Evolutionary conservation across 1,140 invertebrate species (phyloP).

Genomic region (Atta texana): DNA sequence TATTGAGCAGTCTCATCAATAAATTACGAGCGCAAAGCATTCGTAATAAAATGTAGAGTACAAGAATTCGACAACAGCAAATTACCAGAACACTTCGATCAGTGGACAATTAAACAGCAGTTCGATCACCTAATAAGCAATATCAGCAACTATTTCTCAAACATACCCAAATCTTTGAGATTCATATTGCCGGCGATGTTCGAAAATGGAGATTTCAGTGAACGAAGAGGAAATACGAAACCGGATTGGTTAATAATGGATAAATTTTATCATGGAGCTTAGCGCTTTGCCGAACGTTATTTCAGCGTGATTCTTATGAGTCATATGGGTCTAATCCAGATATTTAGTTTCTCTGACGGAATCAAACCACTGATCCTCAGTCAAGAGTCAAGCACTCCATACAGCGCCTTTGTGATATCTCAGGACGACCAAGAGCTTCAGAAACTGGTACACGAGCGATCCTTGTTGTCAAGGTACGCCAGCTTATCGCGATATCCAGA

Average conservation of each 20-base stretch:
- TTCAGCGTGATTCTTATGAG: constrained; percentile 87
- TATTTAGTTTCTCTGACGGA: constrained; percentile 89
- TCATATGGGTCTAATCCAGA: constrained; percentile 88
- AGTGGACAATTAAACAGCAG: background rate
- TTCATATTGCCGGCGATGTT: constrained; percentile 12
- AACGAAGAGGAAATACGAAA: constrained; percentile 42
- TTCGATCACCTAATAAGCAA: background rate
- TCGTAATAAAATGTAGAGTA: background rate
- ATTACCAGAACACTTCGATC: constrained; percentile 18
- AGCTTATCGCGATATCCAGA: constrained; percentile 83
- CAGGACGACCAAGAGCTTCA: constrained; percentile 84
- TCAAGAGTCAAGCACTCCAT: constrained; percentile 88
- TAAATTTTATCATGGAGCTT: constrained; percentile 88
- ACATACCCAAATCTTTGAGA: constrained; percentile 32
- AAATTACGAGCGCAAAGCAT: background rate
- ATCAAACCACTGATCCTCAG: constrained; percentile 89
- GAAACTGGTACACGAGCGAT: constrained; percentile 86
- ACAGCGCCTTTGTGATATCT: constrained; percentile 91
- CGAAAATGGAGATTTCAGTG: constrained; percentile 31
- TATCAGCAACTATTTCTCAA: constrained; percentile 14
- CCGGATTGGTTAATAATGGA: constrained; percentile 81
- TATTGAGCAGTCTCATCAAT: background rate
- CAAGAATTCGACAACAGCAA: background rate
- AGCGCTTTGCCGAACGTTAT: constrained; percentile 88
- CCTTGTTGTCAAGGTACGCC: constrained; percentile 83